Conservation (phyloP, 2,113 vertebrate species). For the Prionailurus viverrinus region DNA sequence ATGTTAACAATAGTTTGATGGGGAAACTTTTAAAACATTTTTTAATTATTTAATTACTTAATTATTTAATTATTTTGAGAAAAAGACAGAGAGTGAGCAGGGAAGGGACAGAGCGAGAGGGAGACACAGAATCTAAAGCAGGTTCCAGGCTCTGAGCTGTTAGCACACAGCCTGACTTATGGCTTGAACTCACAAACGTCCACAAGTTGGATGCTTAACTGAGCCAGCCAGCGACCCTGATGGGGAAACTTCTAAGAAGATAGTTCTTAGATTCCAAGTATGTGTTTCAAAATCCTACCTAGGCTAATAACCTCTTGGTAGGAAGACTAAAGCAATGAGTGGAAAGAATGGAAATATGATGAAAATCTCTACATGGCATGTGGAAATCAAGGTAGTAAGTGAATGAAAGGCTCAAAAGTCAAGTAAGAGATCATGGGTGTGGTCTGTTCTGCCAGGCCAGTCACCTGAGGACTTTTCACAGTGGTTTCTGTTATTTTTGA, state of each 20-base stretch:
- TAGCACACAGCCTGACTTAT: too few species aligned
- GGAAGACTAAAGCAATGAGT: neutral
- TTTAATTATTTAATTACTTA: too few species aligned
- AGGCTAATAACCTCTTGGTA: neutral
- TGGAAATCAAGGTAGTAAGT: neutral
- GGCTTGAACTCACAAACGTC: too few species aligned
- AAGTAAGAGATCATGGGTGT: neutral
- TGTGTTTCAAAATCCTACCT: conserved; percentile 1
- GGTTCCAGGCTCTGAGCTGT: too few species aligned
- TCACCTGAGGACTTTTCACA: neutral
- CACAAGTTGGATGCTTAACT: too few species aligned
- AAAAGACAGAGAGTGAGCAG: too few species aligned
- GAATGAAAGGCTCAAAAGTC: neutral
- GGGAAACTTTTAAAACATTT: neutral
- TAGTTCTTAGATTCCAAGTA: neutral
- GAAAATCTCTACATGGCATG: neutral
- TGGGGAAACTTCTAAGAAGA: neutral
- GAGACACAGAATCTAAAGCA: too few species aligned
- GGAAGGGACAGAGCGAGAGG: too few species aligned
- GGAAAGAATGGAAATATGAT: neutral
- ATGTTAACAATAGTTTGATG: neutral
- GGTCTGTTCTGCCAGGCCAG: neutral
- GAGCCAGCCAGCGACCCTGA: too few species aligned
- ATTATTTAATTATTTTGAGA: too few species aligned
- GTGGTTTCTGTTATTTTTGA: neutral